Evolutionary conservation across 1,140 invertebrate species (phyloP).

Genomic region (Drosophila melanica): DNA sequence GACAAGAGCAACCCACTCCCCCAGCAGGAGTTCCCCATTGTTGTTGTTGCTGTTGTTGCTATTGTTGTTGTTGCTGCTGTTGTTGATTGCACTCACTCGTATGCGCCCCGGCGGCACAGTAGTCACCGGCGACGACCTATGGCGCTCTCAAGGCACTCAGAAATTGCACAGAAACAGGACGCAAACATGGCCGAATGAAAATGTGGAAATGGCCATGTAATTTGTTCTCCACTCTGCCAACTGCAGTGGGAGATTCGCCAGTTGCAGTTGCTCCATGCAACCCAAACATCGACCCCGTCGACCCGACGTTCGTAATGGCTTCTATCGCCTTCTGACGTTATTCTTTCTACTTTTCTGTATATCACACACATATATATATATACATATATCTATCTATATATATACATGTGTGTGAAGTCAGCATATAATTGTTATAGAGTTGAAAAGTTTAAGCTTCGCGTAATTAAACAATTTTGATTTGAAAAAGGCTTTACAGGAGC

Average conservation of each 20-base stretch:
- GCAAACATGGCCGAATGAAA: slow-evolving; percentile 16
- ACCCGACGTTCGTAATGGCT: not conserved
- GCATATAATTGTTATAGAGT: not conserved
- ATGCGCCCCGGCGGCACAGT: slow-evolving; percentile 12
- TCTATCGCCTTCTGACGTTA: not conserved
- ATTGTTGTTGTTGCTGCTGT: slow-evolving; percentile 6
- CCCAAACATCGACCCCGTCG: not conserved
- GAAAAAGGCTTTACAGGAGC: not conserved
- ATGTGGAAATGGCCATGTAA: slow-evolving; percentile 71
- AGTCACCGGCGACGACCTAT: slow-evolving; percentile 30
- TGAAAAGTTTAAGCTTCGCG: slow-evolving; percentile 22
- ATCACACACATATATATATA: too few species aligned
- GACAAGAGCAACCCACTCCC: not conserved
- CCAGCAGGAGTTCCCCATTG: not conserved
- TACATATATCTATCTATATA: not conserved
- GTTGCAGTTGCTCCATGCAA: not conserved
- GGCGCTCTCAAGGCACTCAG: slow-evolving; percentile 33
- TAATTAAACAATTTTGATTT: slow-evolving; percentile 2
- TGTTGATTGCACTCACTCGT: slow-evolving; percentile 24
- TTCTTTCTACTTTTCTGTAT: not conserved
- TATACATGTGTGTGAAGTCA: not conserved
- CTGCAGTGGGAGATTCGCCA: slow-evolving; percentile 16
- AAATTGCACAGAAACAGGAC: slow-evolving; percentile 23
- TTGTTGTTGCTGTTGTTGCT: slow-evolving; percentile 4
- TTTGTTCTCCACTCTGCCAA: slow-evolving; percentile 50